Conservation (phyloP, 2,888 invertebrate species). For the Clitarchus hookeri region DNA sequence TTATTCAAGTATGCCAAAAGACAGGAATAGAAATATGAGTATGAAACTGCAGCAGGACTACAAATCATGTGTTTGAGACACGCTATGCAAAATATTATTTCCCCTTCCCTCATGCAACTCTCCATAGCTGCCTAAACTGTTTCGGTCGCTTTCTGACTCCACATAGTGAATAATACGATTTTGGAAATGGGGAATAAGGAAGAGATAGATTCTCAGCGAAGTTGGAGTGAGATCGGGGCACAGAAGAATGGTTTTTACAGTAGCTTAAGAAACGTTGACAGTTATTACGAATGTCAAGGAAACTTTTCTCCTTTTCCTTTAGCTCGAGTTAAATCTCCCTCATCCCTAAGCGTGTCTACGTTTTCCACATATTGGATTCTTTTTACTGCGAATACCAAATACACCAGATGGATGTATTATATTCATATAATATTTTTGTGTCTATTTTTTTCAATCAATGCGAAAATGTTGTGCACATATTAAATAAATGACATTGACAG, state of each 20-base stretch:
- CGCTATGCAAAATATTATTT: background rate
- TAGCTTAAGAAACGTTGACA: constrained; percentile 34
- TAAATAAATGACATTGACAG: background rate
- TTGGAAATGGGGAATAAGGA: constrained; percentile 16
- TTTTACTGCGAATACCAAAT: background rate
- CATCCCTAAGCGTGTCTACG: background rate
- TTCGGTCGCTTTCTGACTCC: background rate
- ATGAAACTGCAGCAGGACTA: too few relatives aligned
- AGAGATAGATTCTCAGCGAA: constrained; percentile 15
- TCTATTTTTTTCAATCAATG: background rate
- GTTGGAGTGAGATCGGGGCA: background rate
- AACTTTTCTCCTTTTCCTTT: constrained; percentile 27
- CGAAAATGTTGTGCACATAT: background rate
- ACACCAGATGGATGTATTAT: background rate
- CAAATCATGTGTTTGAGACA: background rate
- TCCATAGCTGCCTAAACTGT: background rate
- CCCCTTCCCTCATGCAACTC: background rate
- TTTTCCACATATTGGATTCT: background rate
- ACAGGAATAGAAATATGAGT: too few relatives aligned
- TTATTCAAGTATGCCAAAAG: too few relatives aligned
- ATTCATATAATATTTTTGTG: background rate
- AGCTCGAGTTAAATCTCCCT: background rate
- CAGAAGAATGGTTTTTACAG: constrained; percentile 3
- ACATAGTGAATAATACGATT: constrained; percentile 16
- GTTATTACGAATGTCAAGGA: constrained; percentile 42